phyloP scores from a whole-genome alignment of 2,888 invertebrate species.

The Metopia argyrocephala region DNA sequence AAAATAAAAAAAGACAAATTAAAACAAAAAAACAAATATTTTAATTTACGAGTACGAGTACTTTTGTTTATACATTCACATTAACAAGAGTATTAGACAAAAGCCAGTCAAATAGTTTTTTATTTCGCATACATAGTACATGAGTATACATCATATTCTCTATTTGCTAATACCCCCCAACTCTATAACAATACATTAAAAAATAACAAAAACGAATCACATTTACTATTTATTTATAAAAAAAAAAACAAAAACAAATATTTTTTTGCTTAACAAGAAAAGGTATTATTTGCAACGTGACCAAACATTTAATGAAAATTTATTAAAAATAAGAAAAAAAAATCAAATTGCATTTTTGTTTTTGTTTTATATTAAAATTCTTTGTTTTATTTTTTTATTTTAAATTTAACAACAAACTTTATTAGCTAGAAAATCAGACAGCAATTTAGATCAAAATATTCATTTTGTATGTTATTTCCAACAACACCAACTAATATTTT shows the following conservation, averaged over 20 bases:
- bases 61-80: conserved; percentile 15
- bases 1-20: not conserved
- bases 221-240: too few relatives aligned
- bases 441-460: too few relatives aligned
- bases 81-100: conserved; percentile 38
- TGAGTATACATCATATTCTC: too few relatives aligned
- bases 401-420: conserved; percentile 19
- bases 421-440: conserved; percentile 43
- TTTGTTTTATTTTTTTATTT: not conserved
- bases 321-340: conserved; percentile 15
- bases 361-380: conserved; percentile 19
- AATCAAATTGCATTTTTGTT: conserved; percentile 28
- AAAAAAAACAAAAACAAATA: not conserved
- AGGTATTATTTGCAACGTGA: conserved; percentile 64
- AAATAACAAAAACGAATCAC: conserved; percentile 21
- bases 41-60: too few relatives aligned
- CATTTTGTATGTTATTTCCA: too few relatives aligned
- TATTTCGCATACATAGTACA: too few relatives aligned
- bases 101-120: too few relatives aligned
- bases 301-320: conserved; percentile 56
- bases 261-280: conserved; percentile 43
- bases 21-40: not conserved
- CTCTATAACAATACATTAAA: not conserved
- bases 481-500: too few relatives aligned
- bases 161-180: conserved; percentile 15